These are phyloP conservation scores for Eurystomus glaucurus DNA, from an alignment of 2,797 vertebrate genomes.

Conservation along the genomic window DNA sequence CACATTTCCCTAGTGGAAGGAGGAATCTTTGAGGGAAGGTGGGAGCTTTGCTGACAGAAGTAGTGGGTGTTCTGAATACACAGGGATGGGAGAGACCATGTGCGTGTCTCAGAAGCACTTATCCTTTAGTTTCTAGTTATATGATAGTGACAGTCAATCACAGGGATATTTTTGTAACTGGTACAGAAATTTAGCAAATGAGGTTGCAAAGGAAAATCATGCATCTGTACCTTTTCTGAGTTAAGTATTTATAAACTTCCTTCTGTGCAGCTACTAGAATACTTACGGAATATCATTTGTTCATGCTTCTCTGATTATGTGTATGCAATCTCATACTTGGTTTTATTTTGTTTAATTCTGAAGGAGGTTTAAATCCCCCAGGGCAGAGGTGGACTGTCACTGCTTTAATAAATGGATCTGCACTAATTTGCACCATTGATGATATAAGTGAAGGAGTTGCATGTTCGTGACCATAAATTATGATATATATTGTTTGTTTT, in stretches of 20 bases:
- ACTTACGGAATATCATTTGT: not conserved
- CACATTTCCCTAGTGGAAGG: not conserved
- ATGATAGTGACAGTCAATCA: not conserved
- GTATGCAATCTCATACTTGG: not conserved
- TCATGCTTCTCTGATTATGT: not conserved
- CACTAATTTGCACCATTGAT: not conserved
- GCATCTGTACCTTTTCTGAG: not conserved
- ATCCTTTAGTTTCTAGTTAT: not conserved
- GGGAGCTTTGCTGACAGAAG: not conserved
- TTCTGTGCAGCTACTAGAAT: not conserved
- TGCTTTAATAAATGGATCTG: not conserved
- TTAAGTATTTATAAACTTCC: not conserved
- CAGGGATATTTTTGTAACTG: slow-evolving; percentile 23
- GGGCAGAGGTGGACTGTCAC: not conserved
- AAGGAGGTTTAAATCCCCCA: not conserved
- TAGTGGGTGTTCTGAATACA: not conserved
- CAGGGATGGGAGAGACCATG: not conserved
- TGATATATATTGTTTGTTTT: not conserved
- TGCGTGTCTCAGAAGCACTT: not conserved
- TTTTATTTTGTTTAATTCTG: not conserved
- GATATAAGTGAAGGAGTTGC: not conserved
- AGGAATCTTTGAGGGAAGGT: not conserved
- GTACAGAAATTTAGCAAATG: slow-evolving; percentile 18
- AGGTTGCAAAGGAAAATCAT: slow-evolving; percentile 5
- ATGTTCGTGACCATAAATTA: not conserved